Evolutionary conservation across 2,888 invertebrate species (phyloP), one percentile per base, ranked within the genome.

Genomic region (Linnaemya tessellans): DNA sequence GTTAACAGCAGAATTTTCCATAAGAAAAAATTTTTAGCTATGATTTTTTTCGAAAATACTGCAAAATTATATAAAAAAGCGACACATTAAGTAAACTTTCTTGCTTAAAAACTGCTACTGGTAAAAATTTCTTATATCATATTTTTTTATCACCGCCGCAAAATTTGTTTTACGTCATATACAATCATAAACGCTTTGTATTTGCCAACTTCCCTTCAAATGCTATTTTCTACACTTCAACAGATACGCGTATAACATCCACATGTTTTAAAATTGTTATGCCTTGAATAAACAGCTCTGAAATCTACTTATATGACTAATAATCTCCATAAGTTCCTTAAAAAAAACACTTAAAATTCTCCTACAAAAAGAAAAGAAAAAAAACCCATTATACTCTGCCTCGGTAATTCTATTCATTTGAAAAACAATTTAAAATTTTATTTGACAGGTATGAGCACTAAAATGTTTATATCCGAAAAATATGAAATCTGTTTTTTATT

Each of bases 371-470:
- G 5, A 30, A 30, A 30, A 30, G 5, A 30, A 30, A 30, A n/a
- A 56, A 71, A 71, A 46, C 43, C 58, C 58, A 58, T 71, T 71
- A 58, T 30, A 10, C 46, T 46, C 30, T 20, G 18, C 13, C 9
- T 58, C 43, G 22, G 10, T 25, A 3, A 20, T 54, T 71, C 56
- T n/a, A n/a, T 71, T 56, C 10, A n/a, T 43, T 58, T n/a, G 9
- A n/a, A 43, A 20, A 60, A 60, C 1, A 60, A 60, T n/a, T 35
- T 46, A 5, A 30, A 58, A 58, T 46, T 11, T 15, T 62, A 41
- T 78, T 20, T 78, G 70, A 70, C 43, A 70, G 79, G 43, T 70
- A 64, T 62, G 35, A 51, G 35, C 49, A 60, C 25, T 62, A 2
- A 54, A 79, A 46, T 30, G 25, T 8, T 54, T 54, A 11, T 67